A percentile compares a stretch with the other conserved stretches of the same genome.
Evolutionary conservation across 1,140 invertebrate genomes (phyloP).

Genomic region (Drosophila azteca): DNA sequence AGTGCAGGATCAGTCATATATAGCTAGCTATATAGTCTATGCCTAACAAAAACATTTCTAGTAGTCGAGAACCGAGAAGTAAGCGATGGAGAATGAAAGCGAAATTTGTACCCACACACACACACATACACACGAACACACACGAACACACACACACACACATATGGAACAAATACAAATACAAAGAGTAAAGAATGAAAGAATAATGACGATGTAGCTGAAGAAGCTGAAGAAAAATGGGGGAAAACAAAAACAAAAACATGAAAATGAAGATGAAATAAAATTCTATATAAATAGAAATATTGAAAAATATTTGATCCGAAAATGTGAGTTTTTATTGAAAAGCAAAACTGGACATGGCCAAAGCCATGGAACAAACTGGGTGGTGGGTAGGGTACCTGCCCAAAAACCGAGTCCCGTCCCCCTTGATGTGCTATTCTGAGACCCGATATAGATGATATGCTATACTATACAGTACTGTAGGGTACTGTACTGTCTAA

Average conservation of each 20-base stretch:
- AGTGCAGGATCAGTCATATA: conserved; percentile 44
- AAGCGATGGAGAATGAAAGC: conserved; percentile 86
- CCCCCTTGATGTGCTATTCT: no score
- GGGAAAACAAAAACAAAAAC: conserved; percentile 35
- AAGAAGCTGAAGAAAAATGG: conserved; percentile 21
- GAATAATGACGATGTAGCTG: conserved; percentile 23
- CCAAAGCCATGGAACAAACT: not conserved
- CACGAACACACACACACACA: conserved; percentile 32
- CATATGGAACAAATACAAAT: conserved; percentile 81
- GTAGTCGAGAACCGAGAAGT: conserved; percentile 24
- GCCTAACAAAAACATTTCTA: conserved; percentile 54
- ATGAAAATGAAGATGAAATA: conserved; percentile 83
- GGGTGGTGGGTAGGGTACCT: no score
- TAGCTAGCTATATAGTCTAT: conserved; percentile 65
- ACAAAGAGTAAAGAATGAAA: conserved; percentile 73
- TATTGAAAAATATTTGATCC: conserved; percentile 67
- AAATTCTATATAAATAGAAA: conserved; percentile 82
- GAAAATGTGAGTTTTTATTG: conserved; percentile 24
- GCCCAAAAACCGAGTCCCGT: no score
- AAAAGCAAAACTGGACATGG: conserved; percentile 11
- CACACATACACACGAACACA: conserved; percentile 38
- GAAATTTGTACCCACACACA: conserved; percentile 31
- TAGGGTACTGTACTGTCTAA: no score
- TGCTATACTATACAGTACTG: no score
- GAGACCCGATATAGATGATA: no score